Evolutionary conservation across 2,797 vertebrate species (phyloP).

Genomic region (Saxicola maurus): DNA sequence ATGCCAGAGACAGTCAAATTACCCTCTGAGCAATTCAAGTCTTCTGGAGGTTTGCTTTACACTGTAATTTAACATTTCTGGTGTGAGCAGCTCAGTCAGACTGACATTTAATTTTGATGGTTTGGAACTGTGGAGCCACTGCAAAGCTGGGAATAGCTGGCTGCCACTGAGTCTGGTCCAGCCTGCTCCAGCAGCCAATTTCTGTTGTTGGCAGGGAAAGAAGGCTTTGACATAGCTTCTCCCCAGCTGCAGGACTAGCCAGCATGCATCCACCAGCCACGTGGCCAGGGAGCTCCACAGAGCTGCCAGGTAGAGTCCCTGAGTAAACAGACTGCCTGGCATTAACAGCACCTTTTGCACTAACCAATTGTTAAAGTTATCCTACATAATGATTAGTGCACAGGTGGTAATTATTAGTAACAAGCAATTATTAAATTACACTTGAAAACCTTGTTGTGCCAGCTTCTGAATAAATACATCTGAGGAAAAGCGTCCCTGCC

Average conservation of each 20-base stretch:
- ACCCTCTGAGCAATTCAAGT: not conserved
- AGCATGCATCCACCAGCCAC: rapidly evolving
- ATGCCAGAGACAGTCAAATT: conserved; percentile 14
- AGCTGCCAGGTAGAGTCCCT: not conserved
- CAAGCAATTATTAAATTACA: conserved; percentile 1
- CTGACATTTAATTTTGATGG: not conserved
- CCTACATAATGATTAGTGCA: not conserved
- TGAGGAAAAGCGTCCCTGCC: not conserved
- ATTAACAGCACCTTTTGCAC: not conserved
- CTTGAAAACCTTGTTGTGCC: conserved; percentile 28
- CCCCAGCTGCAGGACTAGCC: not conserved
- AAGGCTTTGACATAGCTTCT: not conserved
- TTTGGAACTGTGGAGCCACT: not conserved
- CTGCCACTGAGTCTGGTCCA: conserved; percentile 32
- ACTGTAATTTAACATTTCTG: conserved; percentile 45
- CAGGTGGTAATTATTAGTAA: conserved; percentile 11
- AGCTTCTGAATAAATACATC: not conserved
- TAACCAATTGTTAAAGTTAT: not conserved
- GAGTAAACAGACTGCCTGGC: not conserved
- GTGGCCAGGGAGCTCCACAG: not conserved
- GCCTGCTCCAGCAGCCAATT: not conserved
- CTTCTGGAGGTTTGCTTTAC: conserved; percentile 10
- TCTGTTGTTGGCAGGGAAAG: not conserved
- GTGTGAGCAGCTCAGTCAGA: not conserved
- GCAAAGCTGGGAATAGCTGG: not conserved